Evolutionary conservation across 1,140 invertebrate genomes (phyloP).

Genomic region (Samia ricini): DNA sequence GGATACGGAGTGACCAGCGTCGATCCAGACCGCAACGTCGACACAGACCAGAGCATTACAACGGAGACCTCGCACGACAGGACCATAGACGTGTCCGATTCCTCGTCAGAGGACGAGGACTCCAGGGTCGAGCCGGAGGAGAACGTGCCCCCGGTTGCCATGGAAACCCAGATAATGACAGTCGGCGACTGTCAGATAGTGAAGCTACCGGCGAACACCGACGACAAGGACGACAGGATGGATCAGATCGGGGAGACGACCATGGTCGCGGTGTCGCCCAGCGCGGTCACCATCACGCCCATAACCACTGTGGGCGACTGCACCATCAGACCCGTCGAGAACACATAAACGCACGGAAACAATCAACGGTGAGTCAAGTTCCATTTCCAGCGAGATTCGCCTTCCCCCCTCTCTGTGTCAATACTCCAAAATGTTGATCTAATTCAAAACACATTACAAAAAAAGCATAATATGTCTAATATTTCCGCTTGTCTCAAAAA

Average conservation of each 20-base stretch:
- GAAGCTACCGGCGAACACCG: conserved; percentile 54
- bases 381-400: neutral
- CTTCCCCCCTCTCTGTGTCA: no score
- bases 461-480: no score
- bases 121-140: conserved; percentile 52
- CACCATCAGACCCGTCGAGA: conserved; percentile 67
- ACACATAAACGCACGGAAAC: conserved; percentile 50
- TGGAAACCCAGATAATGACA: conserved; percentile 67
- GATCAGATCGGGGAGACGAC: conserved; percentile 23
- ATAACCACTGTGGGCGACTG: conserved; percentile 72
- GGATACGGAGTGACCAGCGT: conserved; percentile 57
- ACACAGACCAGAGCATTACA: conserved; percentile 41
- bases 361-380: conserved; percentile 16
- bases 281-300: conserved; percentile 63
- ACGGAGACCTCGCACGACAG: conserved; percentile 50
- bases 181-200: conserved; percentile 72
- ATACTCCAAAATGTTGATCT: neutral
- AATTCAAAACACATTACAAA: no score
- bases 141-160: conserved; percentile 45
- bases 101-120: conserved; percentile 56
- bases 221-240: conserved; percentile 48
- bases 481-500: no score
- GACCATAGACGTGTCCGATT: conserved; percentile 62
- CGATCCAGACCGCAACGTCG: conserved; percentile 57
- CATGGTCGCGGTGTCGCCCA: conserved; percentile 31